Conservation (phyloP, 2,888 invertebrate genomes). For the Blera fallax region DNA sequence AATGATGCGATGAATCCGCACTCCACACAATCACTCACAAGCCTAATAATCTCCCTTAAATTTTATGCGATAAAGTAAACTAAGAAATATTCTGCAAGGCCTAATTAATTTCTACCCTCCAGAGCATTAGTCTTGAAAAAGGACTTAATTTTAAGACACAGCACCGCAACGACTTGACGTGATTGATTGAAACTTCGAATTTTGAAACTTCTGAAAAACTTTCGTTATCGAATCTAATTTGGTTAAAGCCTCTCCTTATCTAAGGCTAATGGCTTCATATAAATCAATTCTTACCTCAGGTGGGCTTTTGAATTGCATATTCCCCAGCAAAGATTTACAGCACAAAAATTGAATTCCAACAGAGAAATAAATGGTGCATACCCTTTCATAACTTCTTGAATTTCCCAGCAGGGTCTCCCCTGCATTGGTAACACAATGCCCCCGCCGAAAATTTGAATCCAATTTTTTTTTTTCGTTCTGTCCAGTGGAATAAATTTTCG, state of each 20-base stretch:
- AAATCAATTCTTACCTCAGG: conserved; percentile 10
- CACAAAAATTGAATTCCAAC: conserved; percentile 3
- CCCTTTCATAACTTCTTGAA: conserved; percentile 27
- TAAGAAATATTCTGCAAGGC: no score
- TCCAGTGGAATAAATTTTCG: not conserved
- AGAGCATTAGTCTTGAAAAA: no score
- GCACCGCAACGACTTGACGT: no score
- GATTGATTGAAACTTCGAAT: no score
- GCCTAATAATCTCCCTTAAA: no score
- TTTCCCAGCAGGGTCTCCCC: conserved; percentile 19
- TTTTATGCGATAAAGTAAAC: no score
- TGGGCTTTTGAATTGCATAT: conserved; percentile 2
- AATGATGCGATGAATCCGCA: no score
- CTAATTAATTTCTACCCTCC: no score
- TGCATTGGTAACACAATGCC: not conserved
- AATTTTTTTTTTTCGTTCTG: not conserved
- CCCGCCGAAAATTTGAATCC: not conserved
- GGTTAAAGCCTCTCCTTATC: not conserved
- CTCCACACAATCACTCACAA: no score
- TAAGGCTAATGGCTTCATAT: not conserved
- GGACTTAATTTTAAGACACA: no score
- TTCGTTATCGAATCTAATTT: not conserved
- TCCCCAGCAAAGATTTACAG: not conserved
- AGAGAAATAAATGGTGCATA: conserved; percentile 3
- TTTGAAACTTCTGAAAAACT: not conserved